Conservation (phyloP, 2,797 vertebrate genomes). For the Bryconaethiops microstoma region DNA sequence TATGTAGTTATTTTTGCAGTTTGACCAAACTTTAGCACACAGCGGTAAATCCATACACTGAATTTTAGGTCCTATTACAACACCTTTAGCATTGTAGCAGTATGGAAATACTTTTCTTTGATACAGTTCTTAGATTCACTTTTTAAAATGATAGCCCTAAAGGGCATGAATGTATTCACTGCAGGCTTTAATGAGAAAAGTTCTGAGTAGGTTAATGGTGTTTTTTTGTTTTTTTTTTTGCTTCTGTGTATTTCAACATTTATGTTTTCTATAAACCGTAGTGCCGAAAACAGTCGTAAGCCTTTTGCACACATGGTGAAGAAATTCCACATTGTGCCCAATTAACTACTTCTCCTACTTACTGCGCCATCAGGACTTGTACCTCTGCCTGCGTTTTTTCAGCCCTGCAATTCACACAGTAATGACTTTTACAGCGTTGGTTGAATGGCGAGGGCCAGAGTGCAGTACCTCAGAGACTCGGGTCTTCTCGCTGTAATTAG, state of each 20-base stretch:
- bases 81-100: neutral
- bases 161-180: neutral
- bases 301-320: slow-evolving; percentile 10
- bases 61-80: neutral
- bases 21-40: neutral
- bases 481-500: slow-evolving; percentile 78
- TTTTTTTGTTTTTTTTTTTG: neutral
- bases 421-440: slow-evolving; percentile 79
- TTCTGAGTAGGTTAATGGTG: neutral
- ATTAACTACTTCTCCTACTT: slow-evolving; percentile 30
- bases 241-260: neutral
- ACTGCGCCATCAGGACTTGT: slow-evolving; percentile 10
- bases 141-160: neutral
- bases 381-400: slow-evolving; percentile 49
- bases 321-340: slow-evolving; percentile 30
- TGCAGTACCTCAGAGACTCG: slow-evolving; percentile 77
- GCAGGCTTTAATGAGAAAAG: neutral
- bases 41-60: neutral
- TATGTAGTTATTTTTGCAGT: too few species aligned
- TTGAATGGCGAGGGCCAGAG: slow-evolving; percentile 74
- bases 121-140: neutral
- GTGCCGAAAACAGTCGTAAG: neutral
- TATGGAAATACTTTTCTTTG: neutral
- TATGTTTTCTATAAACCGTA: slow-evolving; percentile 7
- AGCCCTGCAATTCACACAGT: slow-evolving; percentile 71